These are phyloP conservation scores for Saccostrea glomerata DNA, from an alignment of 1,140 invertebrate species.

Conservation along the genomic window DNA sequence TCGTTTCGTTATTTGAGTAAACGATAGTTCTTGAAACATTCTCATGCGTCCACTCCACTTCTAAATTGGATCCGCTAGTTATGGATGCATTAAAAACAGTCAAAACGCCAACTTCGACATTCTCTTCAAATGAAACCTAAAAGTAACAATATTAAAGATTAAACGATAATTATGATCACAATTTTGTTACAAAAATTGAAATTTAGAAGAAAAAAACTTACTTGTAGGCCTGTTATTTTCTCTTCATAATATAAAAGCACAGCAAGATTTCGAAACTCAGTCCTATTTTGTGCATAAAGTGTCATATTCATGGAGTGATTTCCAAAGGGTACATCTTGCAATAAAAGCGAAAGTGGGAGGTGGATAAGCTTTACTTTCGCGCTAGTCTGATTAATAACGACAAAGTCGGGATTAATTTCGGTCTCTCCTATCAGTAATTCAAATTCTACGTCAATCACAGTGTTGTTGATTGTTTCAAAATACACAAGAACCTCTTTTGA, in stretches of 20 bases:
- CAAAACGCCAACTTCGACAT: neutral
- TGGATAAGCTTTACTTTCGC: neutral
- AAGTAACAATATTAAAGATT: neutral
- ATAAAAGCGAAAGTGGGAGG: neutral
- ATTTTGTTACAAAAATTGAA: neutral
- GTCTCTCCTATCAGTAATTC: constrained; percentile 1
- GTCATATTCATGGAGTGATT: neutral
- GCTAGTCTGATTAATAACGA: neutral
- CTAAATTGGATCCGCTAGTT: constrained; percentile 24
- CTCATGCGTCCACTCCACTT: constrained; percentile 20
- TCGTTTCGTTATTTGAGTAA: neutral
- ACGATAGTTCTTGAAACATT: neutral
- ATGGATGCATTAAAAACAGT: neutral
- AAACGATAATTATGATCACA: neutral
- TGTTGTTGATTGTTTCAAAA: neutral
- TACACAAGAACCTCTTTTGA: neutral
- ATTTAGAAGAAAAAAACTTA: constrained; percentile 15
- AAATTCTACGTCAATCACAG: neutral
- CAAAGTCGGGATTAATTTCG: neutral
- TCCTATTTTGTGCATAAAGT: constrained; percentile 2
- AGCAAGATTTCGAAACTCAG: neutral
- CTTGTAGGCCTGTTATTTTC: constrained; percentile 17
- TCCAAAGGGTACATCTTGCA: neutral
- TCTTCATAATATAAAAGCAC: constrained; percentile 2
- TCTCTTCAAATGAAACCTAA: neutral